Evolutionary conservation across 2,797 vertebrate genomes (phyloP), one percentile per base, ranked within the genome.

Genomic region (Dendrocincla tyrannina): DNA sequence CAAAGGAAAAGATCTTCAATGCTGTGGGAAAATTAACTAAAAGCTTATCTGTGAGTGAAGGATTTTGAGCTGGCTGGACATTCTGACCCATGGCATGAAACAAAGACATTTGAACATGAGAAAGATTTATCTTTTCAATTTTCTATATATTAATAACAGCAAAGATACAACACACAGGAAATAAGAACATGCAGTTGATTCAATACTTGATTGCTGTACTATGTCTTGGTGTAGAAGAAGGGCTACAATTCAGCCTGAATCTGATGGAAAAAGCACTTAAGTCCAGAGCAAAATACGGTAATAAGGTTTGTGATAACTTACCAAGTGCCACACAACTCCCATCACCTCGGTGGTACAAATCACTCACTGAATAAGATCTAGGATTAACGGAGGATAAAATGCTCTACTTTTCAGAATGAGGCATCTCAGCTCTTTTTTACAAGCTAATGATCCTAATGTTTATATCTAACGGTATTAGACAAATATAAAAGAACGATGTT

Each of bases 321-420:
- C 7, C 27, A 78, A 88, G 20, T 22, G 55, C 35, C 72, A 60
- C 64, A 28, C 20, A 88, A 60, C 78, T 74, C 32, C 35, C 39
- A 66, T 49, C 42, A 32, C 37, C 84, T 37, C 27, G 41, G 2
- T 12, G 41, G 50, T 62, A 82, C 74, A 87, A 90, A 87, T 85
- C 78, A 93, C 41, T 62, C 75, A 46, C 56, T 83, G 78, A 88
- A 68, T 64, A 88, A 70, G 60, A 78, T 50, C 75, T 47, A 66
- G 84, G 68, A 96, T 89, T 89, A 85, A 88, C 50, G 81, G 64
- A 92, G 60, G 84, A 89, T 89, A 88, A 85, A 91, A 62, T 18
- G 32, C 60, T 47, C 7, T 17, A 37, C 39, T 88, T 53, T 28
- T 42, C 3, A 11, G 76, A 80, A 82, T 1, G 27, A 89, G 64